phyloP scores from a whole-genome alignment of 2,797 vertebrate species.

The Crenichthys baileyi region DNA sequence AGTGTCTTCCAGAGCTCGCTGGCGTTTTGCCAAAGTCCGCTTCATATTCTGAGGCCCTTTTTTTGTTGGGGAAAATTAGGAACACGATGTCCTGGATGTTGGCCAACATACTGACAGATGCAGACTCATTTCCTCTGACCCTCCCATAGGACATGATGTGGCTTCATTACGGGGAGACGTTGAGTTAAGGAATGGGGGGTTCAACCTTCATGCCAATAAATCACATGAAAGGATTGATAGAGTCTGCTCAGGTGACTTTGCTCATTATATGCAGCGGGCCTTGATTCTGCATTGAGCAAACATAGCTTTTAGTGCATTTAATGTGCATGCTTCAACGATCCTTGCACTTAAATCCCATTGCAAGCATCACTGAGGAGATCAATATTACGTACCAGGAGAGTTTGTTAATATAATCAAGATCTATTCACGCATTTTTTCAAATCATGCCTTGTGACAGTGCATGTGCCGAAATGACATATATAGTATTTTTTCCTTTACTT shows the following conservation, averaged over 20 bases:
- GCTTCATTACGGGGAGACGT: conserved; percentile 37
- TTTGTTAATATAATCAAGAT: conserved; percentile 13
- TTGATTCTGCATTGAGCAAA: conserved; percentile 19
- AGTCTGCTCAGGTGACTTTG: neutral
- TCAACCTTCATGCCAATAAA: conserved; percentile 50
- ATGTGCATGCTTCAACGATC: neutral
- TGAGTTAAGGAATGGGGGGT: conserved; percentile 28
- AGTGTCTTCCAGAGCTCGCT: conserved; percentile 40
- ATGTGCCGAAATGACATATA: neutral
- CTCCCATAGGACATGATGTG: conserved; percentile 42
- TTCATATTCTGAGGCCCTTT: conserved; percentile 52
- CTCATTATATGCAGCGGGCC: conserved; percentile 13
- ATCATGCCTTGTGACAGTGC: neutral
- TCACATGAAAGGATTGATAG: conserved; percentile 20
- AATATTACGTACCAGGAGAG: conserved; percentile 14
- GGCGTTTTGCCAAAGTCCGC: conserved; percentile 46
- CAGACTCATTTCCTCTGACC: conserved; percentile 58
- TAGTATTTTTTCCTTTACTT: neutral
- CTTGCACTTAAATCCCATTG: neutral
- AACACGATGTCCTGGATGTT: conserved; percentile 67
- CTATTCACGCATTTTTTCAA: conserved; percentile 33
- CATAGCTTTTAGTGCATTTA: neutral
- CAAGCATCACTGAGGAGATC: conserved; percentile 16
- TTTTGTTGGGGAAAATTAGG: conserved; percentile 60
- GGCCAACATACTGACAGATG: conserved; percentile 55